Evolutionary conservation across 2,113 vertebrate species (phyloP).

Genomic region (Trochalopteron elliotii): DNA sequence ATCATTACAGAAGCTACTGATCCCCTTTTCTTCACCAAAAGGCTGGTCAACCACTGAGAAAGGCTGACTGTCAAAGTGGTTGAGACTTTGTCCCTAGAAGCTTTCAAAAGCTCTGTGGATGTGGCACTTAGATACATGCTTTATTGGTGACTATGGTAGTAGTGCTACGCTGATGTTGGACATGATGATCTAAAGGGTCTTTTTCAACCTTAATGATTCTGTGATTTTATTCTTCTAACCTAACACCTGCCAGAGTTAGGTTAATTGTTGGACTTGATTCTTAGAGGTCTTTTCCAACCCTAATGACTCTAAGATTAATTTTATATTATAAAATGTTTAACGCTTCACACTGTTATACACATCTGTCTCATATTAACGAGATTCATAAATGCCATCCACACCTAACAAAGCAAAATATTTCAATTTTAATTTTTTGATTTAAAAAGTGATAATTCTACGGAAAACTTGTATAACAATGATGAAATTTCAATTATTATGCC

Average conservation of each 20-base stretch:
- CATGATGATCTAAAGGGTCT: too few relatives aligned
- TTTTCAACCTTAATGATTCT: not conserved
- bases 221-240: not conserved
- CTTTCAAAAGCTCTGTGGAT: not conserved
- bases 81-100: not conserved
- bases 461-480: not conserved
- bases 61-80: not conserved
- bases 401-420: not conserved
- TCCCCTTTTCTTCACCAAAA: not conserved
- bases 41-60: not conserved
- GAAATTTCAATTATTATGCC: not conserved
- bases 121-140: not conserved
- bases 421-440: not conserved
- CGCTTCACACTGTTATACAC: not conserved
- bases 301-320: not conserved
- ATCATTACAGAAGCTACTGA: not conserved
- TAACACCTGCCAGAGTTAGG: too few relatives aligned
- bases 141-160: not conserved
- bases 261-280: not conserved
- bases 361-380: not conserved
- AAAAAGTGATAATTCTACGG: not conserved
- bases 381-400: not conserved
- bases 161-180: rapidly evolving
- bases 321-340: not conserved
- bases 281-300: not conserved